Conservation (phyloP, 1,140 invertebrate species). For the Nixonia krombeini region DNA sequence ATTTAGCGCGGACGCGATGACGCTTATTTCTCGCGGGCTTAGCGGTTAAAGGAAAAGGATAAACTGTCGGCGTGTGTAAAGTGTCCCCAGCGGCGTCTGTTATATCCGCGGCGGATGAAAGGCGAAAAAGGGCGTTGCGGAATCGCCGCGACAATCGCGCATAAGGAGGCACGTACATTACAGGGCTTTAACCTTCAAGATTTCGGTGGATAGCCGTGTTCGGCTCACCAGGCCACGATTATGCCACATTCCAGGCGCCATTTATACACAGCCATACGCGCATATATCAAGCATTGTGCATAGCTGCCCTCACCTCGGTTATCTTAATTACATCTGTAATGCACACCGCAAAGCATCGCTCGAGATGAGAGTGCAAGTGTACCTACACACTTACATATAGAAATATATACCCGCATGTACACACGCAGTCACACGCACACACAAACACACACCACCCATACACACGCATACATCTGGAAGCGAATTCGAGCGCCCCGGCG, state of each 20-base stretch:
- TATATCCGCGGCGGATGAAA: constrained; percentile 8
- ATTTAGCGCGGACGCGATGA: constrained; percentile 4
- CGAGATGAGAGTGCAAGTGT: constrained; percentile 29
- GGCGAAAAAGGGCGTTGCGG: constrained; percentile 1
- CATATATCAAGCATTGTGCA: constrained; percentile 68
- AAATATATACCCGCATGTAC: constrained; percentile 3
- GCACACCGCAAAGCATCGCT: constrained; percentile 61
- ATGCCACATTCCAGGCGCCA: constrained; percentile 36
- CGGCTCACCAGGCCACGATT: constrained; percentile 37
- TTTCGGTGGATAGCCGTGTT: constrained; percentile 52
- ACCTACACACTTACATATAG: constrained; percentile 23
- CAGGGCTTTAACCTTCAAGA: constrained; percentile 37
- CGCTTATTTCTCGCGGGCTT: constrained; percentile 1
- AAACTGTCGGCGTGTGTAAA: constrained; percentile 2
- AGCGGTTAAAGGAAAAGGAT: constrained; percentile 2
- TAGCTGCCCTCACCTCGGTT: constrained; percentile 69
- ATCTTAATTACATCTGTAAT: constrained; percentile 72
- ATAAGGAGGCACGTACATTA: constrained; percentile 8
- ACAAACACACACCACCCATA: background rate
- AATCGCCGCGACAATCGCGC: constrained; percentile 6
- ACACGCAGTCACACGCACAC: background rate
- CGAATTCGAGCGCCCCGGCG: no score
- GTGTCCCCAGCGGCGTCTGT: background rate
- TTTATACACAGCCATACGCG: constrained; percentile 48
- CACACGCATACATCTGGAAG: no score